Percentiles rank a stretch among this genome's conserved stretches.
Conservation (phyloP, 2,888 invertebrate genomes). For the Carabus problematicus region DNA sequence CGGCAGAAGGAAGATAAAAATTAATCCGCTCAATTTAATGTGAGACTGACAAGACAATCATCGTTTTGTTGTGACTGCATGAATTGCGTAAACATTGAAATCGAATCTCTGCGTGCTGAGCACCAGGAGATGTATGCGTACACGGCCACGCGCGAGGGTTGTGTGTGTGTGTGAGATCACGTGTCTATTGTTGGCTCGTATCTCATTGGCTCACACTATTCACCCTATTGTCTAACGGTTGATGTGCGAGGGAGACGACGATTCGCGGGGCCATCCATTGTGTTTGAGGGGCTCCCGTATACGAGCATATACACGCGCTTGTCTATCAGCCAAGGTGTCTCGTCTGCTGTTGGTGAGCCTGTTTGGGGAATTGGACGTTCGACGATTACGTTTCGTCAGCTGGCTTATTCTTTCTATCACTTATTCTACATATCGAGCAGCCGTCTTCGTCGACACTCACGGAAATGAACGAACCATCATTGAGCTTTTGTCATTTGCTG, state of each 20-base stretch:
- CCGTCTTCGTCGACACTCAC: constrained; percentile 20
- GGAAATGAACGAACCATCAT: constrained; percentile 32
- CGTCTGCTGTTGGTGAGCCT: no score
- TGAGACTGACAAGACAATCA: constrained; percentile 1
- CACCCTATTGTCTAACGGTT: constrained; percentile 23
- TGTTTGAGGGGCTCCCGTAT: constrained; percentile 18
- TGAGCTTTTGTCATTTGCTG: constrained; percentile 35
- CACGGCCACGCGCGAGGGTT: neutral
- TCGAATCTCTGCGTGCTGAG: constrained; percentile 2
- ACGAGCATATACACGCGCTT: neutral
- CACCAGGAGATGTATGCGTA: neutral
- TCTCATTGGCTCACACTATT: constrained; percentile 37
- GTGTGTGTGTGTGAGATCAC: constrained; percentile 20
- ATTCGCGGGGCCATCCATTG: constrained; percentile 19
- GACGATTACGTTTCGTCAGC: no score
- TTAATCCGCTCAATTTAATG: neutral
- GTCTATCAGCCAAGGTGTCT: neutral
- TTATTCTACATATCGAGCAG: neutral
- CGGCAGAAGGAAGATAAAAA: neutral
- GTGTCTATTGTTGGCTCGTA: constrained; percentile 37
- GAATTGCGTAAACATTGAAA: constrained; percentile 16
- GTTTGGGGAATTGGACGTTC: no score
- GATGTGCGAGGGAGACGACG: neutral
- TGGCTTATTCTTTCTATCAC: no score
- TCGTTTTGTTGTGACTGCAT: constrained; percentile 16